These are phyloP conservation scores for Cottus gobio DNA, from an alignment of 2,113 vertebrate genomes.

Conservation along the genomic window DNA sequence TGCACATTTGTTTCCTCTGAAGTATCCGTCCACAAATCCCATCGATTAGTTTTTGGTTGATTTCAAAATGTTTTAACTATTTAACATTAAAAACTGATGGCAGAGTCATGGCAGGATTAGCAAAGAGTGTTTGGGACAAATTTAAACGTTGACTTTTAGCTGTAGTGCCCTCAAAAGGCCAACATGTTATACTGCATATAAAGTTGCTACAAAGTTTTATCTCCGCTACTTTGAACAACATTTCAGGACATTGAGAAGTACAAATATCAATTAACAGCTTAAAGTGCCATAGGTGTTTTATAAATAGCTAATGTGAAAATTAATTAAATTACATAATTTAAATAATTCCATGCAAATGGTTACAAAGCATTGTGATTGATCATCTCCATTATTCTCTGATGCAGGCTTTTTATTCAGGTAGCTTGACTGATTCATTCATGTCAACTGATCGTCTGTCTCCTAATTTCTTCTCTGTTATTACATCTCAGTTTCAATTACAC, in stretches of 20 bases:
- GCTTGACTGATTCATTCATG: slow-evolving; percentile 28
- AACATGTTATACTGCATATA: slow-evolving; percentile 37
- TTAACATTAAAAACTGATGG: background rate
- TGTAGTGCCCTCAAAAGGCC: slow-evolving; percentile 65
- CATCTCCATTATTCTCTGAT: slow-evolving; percentile 29
- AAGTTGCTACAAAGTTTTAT: background rate
- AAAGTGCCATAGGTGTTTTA: background rate
- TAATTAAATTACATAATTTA: background rate
- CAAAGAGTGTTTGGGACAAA: background rate
- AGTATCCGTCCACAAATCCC: background rate
- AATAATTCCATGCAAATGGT: slow-evolving; percentile 17
- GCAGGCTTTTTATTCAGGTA: slow-evolving; percentile 24
- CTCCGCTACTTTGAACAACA: background rate
- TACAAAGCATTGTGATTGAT: slow-evolving; percentile 18
- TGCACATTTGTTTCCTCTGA: background rate
- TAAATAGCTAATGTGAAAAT: background rate
- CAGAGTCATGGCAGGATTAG: background rate
- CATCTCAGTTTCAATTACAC: slow-evolving; percentile 60
- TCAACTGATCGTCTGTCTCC: slow-evolving; percentile 20
- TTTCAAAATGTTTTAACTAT: background rate
- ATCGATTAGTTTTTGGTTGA: background rate
- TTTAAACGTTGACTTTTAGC: slow-evolving; percentile 56
- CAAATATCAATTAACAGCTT: background rate
- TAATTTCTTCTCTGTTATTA: slow-evolving; percentile 44
- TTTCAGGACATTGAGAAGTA: background rate